These are phyloP conservation scores for Meiosimyza platycephala DNA, from an alignment of 2,888 invertebrate species.

Conservation along the genomic window DNA sequence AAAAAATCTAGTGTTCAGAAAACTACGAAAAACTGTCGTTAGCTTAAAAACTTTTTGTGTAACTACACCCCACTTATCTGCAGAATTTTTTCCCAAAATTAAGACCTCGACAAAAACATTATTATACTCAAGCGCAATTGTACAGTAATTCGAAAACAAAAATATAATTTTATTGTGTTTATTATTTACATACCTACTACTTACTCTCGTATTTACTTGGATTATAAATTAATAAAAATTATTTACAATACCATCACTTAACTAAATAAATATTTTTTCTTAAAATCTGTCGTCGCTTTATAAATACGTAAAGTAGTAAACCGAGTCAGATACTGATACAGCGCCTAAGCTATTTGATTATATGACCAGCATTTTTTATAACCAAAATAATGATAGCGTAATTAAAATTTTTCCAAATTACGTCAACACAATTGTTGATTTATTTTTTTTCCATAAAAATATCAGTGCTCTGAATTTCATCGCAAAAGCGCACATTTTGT, in stretches of 20 bases:
- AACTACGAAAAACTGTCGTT: no score
- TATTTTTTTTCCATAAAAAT: slow-evolving; percentile 37
- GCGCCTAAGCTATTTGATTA: no score
- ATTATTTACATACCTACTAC: background rate
- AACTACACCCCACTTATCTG: no score
- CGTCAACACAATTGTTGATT: background rate
- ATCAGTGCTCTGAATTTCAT: slow-evolving; percentile 43
- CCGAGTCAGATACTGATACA: no score
- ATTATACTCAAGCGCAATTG: slow-evolving; percentile 42
- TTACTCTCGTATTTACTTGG: background rate
- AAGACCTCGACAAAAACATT: no score
- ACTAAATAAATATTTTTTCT: slow-evolving; percentile 7
- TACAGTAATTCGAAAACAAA: slow-evolving; percentile 54
- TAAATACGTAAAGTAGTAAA: no score
- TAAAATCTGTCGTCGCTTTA: background rate
- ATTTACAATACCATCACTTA: slow-evolving; percentile 21
- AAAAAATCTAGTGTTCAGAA: no score
- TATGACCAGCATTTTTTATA: no score
- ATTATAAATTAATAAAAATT: slow-evolving; percentile 14
- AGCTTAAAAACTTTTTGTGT: no score
- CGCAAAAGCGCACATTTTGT: slow-evolving; percentile 53
- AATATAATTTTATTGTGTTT: slow-evolving; percentile 9
- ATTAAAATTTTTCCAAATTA: background rate
- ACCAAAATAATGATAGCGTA: no score
- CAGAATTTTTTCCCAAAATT: no score